A percentile compares a stretch with the other conserved stretches of the same genome.
Evolutionary conservation across 2,113 vertebrate species (phyloP).

Genomic region (Octodon degus): DNA sequence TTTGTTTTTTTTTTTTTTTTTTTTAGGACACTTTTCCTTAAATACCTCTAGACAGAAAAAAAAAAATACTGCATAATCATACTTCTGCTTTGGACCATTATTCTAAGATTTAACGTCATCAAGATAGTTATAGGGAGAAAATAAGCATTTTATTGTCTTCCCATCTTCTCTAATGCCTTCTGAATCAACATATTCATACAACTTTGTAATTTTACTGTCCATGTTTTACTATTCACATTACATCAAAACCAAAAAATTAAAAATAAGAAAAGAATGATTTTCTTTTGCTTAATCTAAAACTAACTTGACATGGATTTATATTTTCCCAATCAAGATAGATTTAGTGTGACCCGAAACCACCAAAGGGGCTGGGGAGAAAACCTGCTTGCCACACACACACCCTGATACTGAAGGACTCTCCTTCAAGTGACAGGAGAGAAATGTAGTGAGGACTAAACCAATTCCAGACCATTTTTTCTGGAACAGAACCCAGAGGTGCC

Average conservation of each 20-base stretch:
- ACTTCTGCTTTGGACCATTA: background rate
- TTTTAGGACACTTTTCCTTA: background rate
- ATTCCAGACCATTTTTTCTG: background rate
- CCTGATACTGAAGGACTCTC: background rate
- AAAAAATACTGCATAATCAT: background rate
- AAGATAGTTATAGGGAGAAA: background rate
- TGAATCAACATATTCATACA: background rate
- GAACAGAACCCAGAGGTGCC: background rate
- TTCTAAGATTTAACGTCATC: background rate
- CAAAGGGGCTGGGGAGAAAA: background rate
- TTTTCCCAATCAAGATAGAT: background rate
- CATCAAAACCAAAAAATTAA: background rate
- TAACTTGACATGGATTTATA: background rate
- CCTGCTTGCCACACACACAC: background rate
- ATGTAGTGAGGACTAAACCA: background rate
- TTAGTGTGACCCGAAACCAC: background rate
- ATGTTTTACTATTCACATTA: background rate
- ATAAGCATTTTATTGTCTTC: background rate
- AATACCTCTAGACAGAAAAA: background rate
- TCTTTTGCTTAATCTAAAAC: background rate
- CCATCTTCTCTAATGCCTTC: background rate
- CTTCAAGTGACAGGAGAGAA: background rate
- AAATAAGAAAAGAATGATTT: background rate
- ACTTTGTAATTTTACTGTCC: background rate
- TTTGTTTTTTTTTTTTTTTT: too few relatives aligned